Evolutionary conservation across 2,113 vertebrate species (phyloP).

Genomic region (Caretta caretta): DNA sequence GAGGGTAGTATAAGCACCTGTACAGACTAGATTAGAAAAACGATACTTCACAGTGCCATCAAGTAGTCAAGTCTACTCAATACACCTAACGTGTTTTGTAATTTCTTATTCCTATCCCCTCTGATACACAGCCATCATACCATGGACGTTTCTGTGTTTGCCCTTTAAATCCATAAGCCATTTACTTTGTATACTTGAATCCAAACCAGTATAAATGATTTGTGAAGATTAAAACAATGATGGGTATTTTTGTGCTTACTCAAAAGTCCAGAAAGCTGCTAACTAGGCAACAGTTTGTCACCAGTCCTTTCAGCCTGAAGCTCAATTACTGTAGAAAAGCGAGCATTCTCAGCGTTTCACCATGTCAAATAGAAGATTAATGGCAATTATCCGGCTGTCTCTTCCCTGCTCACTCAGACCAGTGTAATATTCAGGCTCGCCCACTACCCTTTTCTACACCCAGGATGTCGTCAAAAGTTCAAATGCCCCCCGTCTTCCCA

Average conservation of each 20-base stretch:
- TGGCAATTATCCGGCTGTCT: background rate
- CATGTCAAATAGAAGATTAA: background rate
- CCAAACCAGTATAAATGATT: background rate
- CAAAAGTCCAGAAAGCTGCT: background rate
- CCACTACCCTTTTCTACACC: background rate
- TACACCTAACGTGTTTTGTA: background rate
- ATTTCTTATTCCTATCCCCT: background rate
- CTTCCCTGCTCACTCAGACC: background rate
- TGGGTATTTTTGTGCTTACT: background rate
- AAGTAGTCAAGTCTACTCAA: background rate
- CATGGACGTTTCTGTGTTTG: background rate
- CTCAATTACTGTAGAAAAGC: background rate
- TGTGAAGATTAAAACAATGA: background rate
- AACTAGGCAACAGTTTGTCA: background rate
- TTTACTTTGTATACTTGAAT: background rate
- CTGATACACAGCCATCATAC: background rate
- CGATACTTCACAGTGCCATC: background rate
- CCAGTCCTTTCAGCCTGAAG: background rate
- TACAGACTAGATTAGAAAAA: background rate
- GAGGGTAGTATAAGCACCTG: background rate
- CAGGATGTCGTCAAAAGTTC: background rate
- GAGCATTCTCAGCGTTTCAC: background rate
- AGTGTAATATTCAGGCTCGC: background rate
- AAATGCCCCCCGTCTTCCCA: background rate
- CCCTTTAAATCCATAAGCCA: background rate